Evolutionary conservation across 2,797 vertebrate species (phyloP).

Genomic region (Phylloscopus collybita): DNA sequence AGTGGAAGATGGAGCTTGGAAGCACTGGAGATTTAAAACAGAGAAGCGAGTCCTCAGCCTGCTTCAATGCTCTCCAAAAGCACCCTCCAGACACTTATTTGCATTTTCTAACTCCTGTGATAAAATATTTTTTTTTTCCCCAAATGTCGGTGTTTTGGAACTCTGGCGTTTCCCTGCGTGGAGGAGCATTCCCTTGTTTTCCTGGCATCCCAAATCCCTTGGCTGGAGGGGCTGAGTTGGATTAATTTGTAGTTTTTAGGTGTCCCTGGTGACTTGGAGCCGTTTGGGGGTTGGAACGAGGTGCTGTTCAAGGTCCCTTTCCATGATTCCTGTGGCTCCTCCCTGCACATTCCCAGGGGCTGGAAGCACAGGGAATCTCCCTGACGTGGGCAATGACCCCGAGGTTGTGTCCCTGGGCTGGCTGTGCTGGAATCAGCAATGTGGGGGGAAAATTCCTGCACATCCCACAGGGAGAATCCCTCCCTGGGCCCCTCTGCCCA

Average conservation of each 20-base stretch:
- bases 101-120: not conserved
- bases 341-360: not conserved
- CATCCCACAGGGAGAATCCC: no score
- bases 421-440: not conserved
- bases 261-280: not conserved
- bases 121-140: not conserved
- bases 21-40: conserved; percentile 9
- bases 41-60: not conserved
- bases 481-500: rapidly evolving
- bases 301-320: not conserved
- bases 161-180: not conserved
- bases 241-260: not conserved
- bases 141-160: not conserved
- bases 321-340: not conserved
- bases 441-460: no score
- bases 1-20: conserved; percentile 28
- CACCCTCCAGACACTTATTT: not conserved
- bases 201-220: not conserved
- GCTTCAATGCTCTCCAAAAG: not conserved
- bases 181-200: not conserved
- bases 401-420: not conserved
- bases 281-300: rapidly evolving
- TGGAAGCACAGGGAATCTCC: not conserved
- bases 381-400: rapidly evolving
- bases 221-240: not conserved